phyloP scores from a whole-genome alignment of 2,888 invertebrate genomes.

The Neocrepidodera transversa region DNA sequence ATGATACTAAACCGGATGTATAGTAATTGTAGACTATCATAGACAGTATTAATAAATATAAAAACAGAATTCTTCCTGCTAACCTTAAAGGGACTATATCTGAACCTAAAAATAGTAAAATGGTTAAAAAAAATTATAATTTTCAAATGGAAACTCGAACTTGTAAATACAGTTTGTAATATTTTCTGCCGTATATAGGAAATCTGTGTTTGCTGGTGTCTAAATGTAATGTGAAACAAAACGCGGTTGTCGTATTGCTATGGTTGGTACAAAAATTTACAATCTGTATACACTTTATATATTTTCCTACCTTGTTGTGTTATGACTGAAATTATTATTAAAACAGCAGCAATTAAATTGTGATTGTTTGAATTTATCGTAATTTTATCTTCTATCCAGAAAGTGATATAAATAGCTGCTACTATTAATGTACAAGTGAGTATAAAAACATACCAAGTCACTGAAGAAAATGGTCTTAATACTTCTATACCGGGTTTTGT shows the following conservation, averaged over 20 bases:
- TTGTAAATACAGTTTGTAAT: too few relatives aligned
- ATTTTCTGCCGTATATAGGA: too few relatives aligned
- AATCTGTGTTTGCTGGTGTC: too few relatives aligned
- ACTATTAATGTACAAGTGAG: constrained; percentile 55
- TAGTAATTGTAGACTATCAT: constrained; percentile 66
- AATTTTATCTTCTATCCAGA: constrained; percentile 56
- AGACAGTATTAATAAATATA: constrained; percentile 52
- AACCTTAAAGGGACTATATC: constrained; percentile 44
- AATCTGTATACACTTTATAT: too few relatives aligned
- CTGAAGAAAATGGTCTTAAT: constrained; percentile 59
- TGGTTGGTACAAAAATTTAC: too few relatives aligned
- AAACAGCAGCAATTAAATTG: constrained; percentile 53
- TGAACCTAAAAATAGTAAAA: too few relatives aligned
- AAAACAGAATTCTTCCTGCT: constrained; percentile 50
- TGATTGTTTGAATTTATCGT: constrained; percentile 55
- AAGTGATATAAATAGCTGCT: constrained; percentile 55
- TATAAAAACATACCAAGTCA: constrained; percentile 59
- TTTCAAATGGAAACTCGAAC: too few relatives aligned
- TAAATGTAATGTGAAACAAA: too few relatives aligned
- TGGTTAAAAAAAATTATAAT: too few relatives aligned
- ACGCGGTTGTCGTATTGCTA: too few relatives aligned
- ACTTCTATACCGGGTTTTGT: constrained; percentile 55
- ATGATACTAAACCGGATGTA: constrained; percentile 68
- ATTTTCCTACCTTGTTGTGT: constrained; percentile 51
- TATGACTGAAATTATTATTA: constrained; percentile 47